These are phyloP conservation scores for Cheumatopsyche charites DNA, from an alignment of 1,140 invertebrate species.

Conservation along the genomic window DNA sequence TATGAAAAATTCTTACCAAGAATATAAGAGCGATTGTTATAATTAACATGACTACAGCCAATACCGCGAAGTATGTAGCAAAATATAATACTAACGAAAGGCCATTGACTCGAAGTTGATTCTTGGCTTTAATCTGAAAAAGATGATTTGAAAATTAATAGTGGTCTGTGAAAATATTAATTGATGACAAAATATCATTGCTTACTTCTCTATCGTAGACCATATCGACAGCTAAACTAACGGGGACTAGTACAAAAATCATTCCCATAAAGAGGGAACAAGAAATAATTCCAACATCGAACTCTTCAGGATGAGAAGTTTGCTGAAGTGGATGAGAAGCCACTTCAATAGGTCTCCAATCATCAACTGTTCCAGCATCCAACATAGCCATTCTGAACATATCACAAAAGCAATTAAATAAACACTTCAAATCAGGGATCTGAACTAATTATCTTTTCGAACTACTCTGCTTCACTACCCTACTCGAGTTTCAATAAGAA, in stretches of 20 bases:
- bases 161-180: not conserved
- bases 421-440: not conserved
- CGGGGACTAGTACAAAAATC: slow-evolving; percentile 77
- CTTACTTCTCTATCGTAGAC: slow-evolving; percentile 83
- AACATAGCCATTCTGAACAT: slow-evolving; percentile 51
- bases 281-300: slow-evolving; percentile 73
- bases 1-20: too few relatives aligned
- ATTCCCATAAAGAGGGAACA: slow-evolving; percentile 78
- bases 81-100: slow-evolving; percentile 80
- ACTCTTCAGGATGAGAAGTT: slow-evolving; percentile 70
- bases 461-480: too few relatives aligned
- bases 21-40: slow-evolving; percentile 73
- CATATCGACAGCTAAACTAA: slow-evolving; percentile 79
- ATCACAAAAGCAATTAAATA: not conserved
- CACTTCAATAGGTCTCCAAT: slow-evolving; percentile 59
- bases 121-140: slow-evolving; percentile 79
- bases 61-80: slow-evolving; percentile 73
- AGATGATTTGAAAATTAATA: not conserved
- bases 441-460: not conserved
- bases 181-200: not conserved
- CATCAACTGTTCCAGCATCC: slow-evolving; percentile 46
- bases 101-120: slow-evolving; percentile 83
- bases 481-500: too few relatives aligned
- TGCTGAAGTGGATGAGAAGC: slow-evolving; percentile 73
- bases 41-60: slow-evolving; percentile 72